Evolutionary conservation across 1,140 invertebrate species (phyloP), one percentile per base, ranked within the genome.

Genomic region (Ceratoteleas bidentatus): DNA sequence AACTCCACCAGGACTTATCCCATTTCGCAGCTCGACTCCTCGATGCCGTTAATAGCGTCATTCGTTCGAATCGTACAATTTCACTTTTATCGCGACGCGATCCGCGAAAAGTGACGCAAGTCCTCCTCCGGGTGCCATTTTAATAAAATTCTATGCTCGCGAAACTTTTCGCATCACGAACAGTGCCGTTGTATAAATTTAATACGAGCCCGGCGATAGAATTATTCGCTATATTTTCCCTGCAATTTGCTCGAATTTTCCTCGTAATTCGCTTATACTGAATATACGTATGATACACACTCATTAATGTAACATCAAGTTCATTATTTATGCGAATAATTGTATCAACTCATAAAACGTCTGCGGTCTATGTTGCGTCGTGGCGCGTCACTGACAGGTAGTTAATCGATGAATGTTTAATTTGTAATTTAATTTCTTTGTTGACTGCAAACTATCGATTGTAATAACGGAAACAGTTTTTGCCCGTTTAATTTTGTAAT

Each of bases 271-370:
- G 50, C 36, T 70, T 70, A 70, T 53, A 60, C 11, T 53, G 53
- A 52, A 60, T 56, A 52, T 13, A 74, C 49, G 47, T 53, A 58
- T 64, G 70, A 74, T 64, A 33, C 45, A 9, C 33, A 14, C 43
- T 74, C 60, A 74, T 74, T 62, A 49, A 64, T 50, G 60, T 74
- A 74, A 74, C 56, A 66, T 66, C 11, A 60, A 65, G 34, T 75
- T 58, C 45, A 45, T 60, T 75, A 75, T 74, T 74, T 50, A 45
- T 64, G 50, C 53, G 34, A 54, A 47, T 75, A 64, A 75, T 60
- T 65, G 52, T 45, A 65, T 62, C 33, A 74, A 49, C 52, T 45
- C 53, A 47, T 50, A 61, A 56, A 73, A 64, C 7, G 14, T 45
- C n/a, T n/a, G 15, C n/a, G 34, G 38, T 53, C 50, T 72, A 62